Evolutionary conservation across 2,888 invertebrate species (phyloP).

Genomic region (Trissolcus brochymenae): DNA sequence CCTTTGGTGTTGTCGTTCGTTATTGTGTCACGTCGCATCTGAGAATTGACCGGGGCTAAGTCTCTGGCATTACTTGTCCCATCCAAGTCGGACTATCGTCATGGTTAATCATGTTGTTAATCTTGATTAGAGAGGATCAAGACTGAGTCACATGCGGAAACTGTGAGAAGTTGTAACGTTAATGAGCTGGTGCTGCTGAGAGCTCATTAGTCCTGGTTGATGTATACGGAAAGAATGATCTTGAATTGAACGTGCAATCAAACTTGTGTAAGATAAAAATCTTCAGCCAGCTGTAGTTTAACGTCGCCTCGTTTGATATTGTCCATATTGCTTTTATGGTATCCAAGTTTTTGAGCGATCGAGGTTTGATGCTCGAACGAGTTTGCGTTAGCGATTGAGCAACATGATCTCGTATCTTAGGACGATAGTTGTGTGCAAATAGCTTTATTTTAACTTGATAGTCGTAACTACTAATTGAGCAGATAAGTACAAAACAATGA

Average conservation of each 20-base stretch:
- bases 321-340: constrained; percentile 71
- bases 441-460: constrained; percentile 38
- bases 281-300: constrained; percentile 61
- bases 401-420: constrained; percentile 51
- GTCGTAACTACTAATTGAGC: constrained; percentile 58
- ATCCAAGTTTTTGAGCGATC: constrained; percentile 66
- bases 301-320: constrained; percentile 62
- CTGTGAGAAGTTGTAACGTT: constrained; percentile 6
- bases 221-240: constrained; percentile 7
- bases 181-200: not conserved
- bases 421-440: constrained; percentile 41
- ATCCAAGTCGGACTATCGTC: constrained; percentile 41
- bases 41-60: constrained; percentile 71
- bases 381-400: constrained; percentile 52
- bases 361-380: constrained; percentile 30
- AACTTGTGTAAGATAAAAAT: constrained; percentile 44
- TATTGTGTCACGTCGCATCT: constrained; percentile 67
- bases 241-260: constrained; percentile 31
- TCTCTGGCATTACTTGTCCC: constrained; percentile 29
- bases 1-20: constrained; percentile 62
- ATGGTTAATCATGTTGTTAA: constrained; percentile 4
- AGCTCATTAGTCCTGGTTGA: not conserved
- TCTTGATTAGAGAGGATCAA: constrained; percentile 31
- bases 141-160: constrained; percentile 48
- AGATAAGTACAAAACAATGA: constrained; percentile 51